Percentiles rank a stretch among this genome's conserved stretches.
Conservation (phyloP, 1,140 invertebrate genomes). For the Cyrtorhinus lividipennis region DNA sequence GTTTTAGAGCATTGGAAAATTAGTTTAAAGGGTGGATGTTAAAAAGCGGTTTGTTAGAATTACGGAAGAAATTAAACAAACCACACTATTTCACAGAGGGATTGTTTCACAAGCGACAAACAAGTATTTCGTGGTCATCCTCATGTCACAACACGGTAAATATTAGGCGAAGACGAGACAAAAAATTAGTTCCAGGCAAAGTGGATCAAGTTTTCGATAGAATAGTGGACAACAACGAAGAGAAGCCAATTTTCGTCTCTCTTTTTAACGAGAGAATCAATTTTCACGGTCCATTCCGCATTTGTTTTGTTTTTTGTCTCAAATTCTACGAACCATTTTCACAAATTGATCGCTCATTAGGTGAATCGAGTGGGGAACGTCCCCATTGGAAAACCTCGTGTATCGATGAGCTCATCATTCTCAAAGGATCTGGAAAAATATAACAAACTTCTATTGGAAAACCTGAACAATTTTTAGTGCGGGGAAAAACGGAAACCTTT, state of each 20-base stretch:
- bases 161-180: background rate
- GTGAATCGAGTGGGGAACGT: conserved; percentile 35
- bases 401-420: conserved; percentile 57
- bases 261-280: too few relatives aligned
- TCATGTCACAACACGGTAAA: background rate
- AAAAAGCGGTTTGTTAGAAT: background rate
- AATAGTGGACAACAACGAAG: background rate
- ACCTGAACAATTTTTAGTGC: background rate
- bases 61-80: background rate
- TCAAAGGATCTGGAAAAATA: conserved; percentile 43
- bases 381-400: conserved; percentile 62
- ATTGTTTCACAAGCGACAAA: background rate
- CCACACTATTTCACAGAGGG: background rate
- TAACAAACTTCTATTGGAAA: conserved; percentile 23
- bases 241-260: background rate
- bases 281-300: too few relatives aligned
- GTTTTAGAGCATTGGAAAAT: background rate
- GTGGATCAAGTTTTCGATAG: background rate
- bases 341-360: conserved; percentile 20
- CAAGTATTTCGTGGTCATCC: too few relatives aligned
- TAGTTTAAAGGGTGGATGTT: background rate
- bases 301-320: background rate
- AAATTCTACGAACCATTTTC: conserved; percentile 7
- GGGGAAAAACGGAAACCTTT: background rate
- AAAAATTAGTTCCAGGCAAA: conserved; percentile 1